Percentiles rank a stretch among this genome's conserved stretches.
Conservation (phyloP, 2,797 vertebrate genomes). For the Euthynnus affinis region DNA sequence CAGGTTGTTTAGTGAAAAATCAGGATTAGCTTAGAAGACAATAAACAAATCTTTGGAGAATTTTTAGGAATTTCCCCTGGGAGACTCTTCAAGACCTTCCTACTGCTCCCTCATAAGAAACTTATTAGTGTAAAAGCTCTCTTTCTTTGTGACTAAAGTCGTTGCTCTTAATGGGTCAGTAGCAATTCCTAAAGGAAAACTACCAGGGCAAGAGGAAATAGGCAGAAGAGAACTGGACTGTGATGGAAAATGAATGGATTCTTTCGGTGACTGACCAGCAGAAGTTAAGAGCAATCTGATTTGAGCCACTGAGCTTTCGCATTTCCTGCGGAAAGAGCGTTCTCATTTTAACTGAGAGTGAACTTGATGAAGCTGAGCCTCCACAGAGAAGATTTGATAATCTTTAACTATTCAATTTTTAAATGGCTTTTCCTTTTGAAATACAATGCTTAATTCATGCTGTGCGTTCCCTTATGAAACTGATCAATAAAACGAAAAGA, state of each 20-base stretch:
- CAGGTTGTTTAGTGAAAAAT: not conserved
- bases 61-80: conserved; percentile 1
- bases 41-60: not conserved
- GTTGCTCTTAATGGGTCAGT: not conserved
- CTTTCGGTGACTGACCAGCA: not conserved
- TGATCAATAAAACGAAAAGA: not conserved
- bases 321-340: conserved; percentile 15
- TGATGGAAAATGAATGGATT: conserved; percentile 15
- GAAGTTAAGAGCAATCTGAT: conserved; percentile 2
- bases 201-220: conserved; percentile 9
- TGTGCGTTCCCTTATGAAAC: not conserved
- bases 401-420: not conserved
- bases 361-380: not conserved
- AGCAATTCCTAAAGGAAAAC: conserved; percentile 10
- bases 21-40: not conserved
- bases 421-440: not conserved
- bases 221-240: not conserved
- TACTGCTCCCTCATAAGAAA: conserved; percentile 14
- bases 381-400: not conserved
- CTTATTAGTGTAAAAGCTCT: conserved; percentile 17
- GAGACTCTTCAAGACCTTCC: not conserved
- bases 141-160: not conserved
- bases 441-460: not conserved
- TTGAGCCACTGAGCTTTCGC: not conserved
- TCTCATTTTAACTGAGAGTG: not conserved